Conservation (phyloP, 2,888 invertebrate genomes). For the Gari tellinella region DNA sequence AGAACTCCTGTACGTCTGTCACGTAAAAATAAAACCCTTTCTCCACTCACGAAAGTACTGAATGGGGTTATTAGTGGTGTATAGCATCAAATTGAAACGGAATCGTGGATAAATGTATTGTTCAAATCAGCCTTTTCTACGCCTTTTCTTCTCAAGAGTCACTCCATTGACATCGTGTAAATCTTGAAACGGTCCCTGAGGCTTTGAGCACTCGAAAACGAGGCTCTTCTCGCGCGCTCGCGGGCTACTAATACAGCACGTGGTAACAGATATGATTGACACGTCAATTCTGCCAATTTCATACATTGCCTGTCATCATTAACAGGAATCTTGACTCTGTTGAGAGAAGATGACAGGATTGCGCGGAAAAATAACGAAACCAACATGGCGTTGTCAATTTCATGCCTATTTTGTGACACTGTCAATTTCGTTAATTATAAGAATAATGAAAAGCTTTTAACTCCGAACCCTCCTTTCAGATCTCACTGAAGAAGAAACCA, state of each 20-base stretch:
- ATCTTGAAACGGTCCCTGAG: conserved; percentile 22
- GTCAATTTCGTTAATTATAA: conserved; percentile 44
- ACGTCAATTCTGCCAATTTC: conserved; percentile 51
- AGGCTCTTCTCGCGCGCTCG: conserved; percentile 34
- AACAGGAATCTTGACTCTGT: conserved; percentile 24
- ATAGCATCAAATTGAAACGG: conserved; percentile 59
- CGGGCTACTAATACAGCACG: conserved; percentile 7
- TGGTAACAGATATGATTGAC: conserved; percentile 49
- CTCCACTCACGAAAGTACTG: conserved; percentile 43
- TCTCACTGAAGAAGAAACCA: conserved; percentile 27
- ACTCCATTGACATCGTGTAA: conserved; percentile 27
- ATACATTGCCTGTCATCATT: conserved; percentile 38
- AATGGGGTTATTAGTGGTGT: conserved; percentile 56
- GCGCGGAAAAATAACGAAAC: conserved; percentile 42
- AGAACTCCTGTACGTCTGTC: conserved; percentile 43
- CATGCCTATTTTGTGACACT: conserved; percentile 59
- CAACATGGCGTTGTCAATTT: conserved; percentile 55
- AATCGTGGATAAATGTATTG: conserved; percentile 57
- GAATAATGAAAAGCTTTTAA: conserved; percentile 57
- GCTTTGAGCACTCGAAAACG: conserved; percentile 33
- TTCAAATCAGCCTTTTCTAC: conserved; percentile 54
- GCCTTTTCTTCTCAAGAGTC: conserved; percentile 49
- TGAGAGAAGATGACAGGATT: conserved; percentile 45
- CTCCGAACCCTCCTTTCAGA: conserved; percentile 28
- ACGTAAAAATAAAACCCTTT: conserved; percentile 57